Conservation (phyloP, 2,888 invertebrate species). For the Drosophila ochracea region DNA sequence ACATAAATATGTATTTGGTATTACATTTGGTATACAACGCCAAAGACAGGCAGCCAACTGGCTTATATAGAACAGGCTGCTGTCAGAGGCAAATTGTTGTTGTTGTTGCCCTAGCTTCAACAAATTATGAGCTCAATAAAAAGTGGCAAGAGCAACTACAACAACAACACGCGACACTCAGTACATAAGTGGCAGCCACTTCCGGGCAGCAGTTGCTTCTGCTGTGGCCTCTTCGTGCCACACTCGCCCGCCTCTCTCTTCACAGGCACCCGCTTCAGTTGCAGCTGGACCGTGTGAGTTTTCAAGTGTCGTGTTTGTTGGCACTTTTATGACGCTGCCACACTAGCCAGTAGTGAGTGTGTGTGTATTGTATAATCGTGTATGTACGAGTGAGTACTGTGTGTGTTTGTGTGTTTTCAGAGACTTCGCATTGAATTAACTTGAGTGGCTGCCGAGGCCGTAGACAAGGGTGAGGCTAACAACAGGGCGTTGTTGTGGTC, state of each 20-base stretch:
- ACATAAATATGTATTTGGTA: background rate
- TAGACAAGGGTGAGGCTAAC: slow-evolving; percentile 8
- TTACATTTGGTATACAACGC: background rate
- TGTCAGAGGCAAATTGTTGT: slow-evolving; percentile 49
- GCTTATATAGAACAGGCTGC: slow-evolving; percentile 13
- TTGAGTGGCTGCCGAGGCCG: slow-evolving; percentile 54
- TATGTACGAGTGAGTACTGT: background rate
- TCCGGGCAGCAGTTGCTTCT: slow-evolving; percentile 54
- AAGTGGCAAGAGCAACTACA: slow-evolving; percentile 45
- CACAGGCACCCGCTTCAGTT: slow-evolving; percentile 7
- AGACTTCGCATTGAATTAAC: slow-evolving; percentile 67
- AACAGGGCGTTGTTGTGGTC: slow-evolving; percentile 47
- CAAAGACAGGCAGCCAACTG: background rate
- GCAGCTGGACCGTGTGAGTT: slow-evolving; percentile 26
- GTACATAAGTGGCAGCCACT: slow-evolving; percentile 60
- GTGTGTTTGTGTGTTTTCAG: background rate
- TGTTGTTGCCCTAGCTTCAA: slow-evolving; percentile 47
- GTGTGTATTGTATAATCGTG: slow-evolving; percentile 13
- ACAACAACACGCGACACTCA: slow-evolving; percentile 48
- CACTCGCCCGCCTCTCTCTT: background rate
- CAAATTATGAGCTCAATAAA: slow-evolving; percentile 72
- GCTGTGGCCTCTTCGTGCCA: slow-evolving; percentile 16
- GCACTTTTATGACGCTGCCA: slow-evolving; percentile 39
- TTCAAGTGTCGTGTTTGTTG: slow-evolving; percentile 41
- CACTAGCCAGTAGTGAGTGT: slow-evolving; percentile 26